Base-by-base conservation (phyloP, 2,888 invertebrate genomes). In the Lampropteryx suffumata region DNA sequence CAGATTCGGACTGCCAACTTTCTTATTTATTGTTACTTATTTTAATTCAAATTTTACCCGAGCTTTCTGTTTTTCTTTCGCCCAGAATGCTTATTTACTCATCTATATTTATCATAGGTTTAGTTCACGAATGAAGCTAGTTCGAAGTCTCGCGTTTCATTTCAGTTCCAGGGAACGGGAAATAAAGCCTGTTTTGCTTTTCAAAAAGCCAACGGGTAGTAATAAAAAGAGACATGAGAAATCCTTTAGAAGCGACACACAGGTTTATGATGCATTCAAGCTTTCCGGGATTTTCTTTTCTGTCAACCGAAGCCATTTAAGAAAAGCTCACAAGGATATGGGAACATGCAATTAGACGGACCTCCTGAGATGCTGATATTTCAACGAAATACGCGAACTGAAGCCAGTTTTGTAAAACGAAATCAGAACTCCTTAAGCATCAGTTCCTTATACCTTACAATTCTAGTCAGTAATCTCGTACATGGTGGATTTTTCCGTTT, bases 1-100 rank as follows among this genome's bases (percentile, higher is more conserved):
- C 67, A 67, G 79, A 73, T 70, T 64, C 65, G 67, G 70, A 71
- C 71, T 68, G 69, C 65, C 62, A 61, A 65, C 59, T 55, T 57
- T 39, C 27, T 41, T 44, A 27, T 50, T 53, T 56, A 51, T 39
- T 33, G 48, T 44, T 39, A 17, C 17, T 3, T 17, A 41, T 51
- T 51, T 42, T 34, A 35, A 27, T 41, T 48, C 7, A 12, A 36
- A 30, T 21, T 28, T 43, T n/a, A 10, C 28, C 14, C 5, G 7
- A n/a, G 13, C n/a, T 5, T 34, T 28, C 14, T 7, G 17, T 17
- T 36, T 36, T 36, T 24, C 21, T n/a, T 35, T 37, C 13, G 14
- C 13, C 27, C 28, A 41, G 11, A 41, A 24, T 24, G 9, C n/a
- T n/a, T 33, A 17, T 17, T 17, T 17, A 17, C 17, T 17, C 4